Evolutionary conservation across 2,888 invertebrate genomes (phyloP), one percentile per base, ranked within the genome.

Genomic region (Drosophila trichaetosa): DNA sequence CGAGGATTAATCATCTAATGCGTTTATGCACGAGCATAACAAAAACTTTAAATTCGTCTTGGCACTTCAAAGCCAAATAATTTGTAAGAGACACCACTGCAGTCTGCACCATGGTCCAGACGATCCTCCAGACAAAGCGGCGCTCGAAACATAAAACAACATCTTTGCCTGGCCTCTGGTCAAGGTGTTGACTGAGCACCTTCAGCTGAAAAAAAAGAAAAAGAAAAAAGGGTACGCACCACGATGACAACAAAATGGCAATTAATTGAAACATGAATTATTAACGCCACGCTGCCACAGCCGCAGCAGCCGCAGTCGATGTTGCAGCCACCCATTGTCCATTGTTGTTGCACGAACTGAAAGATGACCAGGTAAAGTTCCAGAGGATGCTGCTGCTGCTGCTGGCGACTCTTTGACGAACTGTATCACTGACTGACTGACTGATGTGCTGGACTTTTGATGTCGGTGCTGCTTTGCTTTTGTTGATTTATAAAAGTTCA

Each of bases 211-310:
- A 33, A 36, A 60, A 58, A 18, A 10, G 1, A 34, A 10, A 10
- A 33, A 10, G 34, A 51, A 49, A 75, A 59, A 63, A 70, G 82
- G 79, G 75, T 70, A 69, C 42, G 68, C 66, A 58, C 40, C 49
- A 67, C 62, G 79, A 79, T 80, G 80, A 79, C 81, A 81, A 90
- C 89, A 89, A 87, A 87, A 88, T 83, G 89, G 90, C 87, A 89
- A 90, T 88, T 88, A 88, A 88, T 88, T 90, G 90, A 90, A 88
- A 88, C 90, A 88, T 89, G 89, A 88, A 87, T 90, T 87, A 87
- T 87, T 87, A 87, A 87, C 87, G 80, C 79, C 66, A 73, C 67
- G 74, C 63, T 70, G 81, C 76, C 76, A 42, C 79, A 65, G 74
- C 34, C 31, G 56, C 60, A 21, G 65, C 34, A 18, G 56, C 48